phyloP scores from a whole-genome alignment of 2,113 vertebrate genomes.

The Echinops telfairi region DNA sequence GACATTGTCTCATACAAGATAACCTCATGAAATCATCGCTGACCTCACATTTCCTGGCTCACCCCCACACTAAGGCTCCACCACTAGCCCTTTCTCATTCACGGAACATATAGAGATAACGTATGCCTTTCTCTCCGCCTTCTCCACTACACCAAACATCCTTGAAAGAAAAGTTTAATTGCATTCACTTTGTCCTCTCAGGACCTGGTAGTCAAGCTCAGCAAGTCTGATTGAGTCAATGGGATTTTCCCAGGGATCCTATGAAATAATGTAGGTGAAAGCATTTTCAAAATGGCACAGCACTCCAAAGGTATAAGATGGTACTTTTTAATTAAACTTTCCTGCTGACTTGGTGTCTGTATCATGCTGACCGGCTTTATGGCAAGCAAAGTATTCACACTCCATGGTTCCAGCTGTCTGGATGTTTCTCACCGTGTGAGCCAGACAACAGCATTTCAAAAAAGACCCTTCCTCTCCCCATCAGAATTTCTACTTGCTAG shows the following conservation, averaged over 20 bases:
- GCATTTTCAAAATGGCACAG: constrained; percentile 38
- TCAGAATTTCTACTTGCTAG: neutral
- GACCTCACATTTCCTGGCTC: neutral
- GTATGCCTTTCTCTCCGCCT: neutral
- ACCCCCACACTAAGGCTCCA: fast-evolving
- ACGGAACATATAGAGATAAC: neutral
- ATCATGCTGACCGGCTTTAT: constrained; percentile 24
- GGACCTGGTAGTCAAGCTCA: neutral
- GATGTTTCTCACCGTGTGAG: neutral
- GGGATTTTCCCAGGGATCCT: neutral
- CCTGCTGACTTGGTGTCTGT: constrained; percentile 45
- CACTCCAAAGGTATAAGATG: neutral
- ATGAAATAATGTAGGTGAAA: neutral
- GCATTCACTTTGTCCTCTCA: neutral
- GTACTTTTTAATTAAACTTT: constrained; percentile 37
- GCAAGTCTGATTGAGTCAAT: neutral
- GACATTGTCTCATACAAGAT: neutral
- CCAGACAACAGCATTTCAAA: neutral
- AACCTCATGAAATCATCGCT: neutral
- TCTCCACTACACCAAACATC: neutral
- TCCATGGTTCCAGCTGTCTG: neutral
- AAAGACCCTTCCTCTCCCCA: neutral
- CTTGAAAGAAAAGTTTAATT: neutral
- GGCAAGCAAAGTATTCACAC: neutral
- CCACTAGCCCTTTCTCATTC: neutral